Percentiles rank a stretch among this genome's conserved stretches.
phyloP scores from a whole-genome alignment of 2,113 vertebrate species.

The Astur gentilis region DNA sequence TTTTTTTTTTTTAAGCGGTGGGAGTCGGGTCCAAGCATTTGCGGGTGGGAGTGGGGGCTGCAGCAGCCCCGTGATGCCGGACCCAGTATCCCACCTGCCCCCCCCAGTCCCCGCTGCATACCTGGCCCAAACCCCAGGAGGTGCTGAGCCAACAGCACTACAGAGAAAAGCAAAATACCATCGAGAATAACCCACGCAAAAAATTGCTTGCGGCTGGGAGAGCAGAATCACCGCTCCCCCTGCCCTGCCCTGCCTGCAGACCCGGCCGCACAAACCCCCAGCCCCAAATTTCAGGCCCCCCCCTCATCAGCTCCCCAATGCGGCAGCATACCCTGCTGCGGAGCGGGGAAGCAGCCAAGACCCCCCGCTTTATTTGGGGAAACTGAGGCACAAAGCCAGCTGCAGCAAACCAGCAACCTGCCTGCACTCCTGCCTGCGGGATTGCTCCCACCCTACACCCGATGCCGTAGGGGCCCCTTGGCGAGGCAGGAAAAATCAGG shows the following conservation, averaged over 20 bases:
- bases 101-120: no score
- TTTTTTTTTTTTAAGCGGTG: neutral
- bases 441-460: neutral
- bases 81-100: neutral
- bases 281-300: neutral
- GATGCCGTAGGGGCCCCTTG: accelerated
- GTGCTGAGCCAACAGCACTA: no score
- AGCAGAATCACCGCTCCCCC: neutral
- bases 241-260: neutral
- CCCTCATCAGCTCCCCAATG: neutral
- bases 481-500: neutral
- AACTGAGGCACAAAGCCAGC: neutral
- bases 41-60: neutral
- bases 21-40: neutral
- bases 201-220: neutral
- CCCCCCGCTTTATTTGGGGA: neutral
- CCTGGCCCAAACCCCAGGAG: neutral
- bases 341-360: neutral
- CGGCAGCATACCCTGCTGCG: neutral
- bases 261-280: neutral
- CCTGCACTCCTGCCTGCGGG: neutral
- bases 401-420: neutral
- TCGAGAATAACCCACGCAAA: neutral
- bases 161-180: neutral
- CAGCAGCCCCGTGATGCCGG: neutral